Base-by-base conservation (phyloP, 2,113 vertebrate genomes). In the Eolophus roseicapilla region DNA sequence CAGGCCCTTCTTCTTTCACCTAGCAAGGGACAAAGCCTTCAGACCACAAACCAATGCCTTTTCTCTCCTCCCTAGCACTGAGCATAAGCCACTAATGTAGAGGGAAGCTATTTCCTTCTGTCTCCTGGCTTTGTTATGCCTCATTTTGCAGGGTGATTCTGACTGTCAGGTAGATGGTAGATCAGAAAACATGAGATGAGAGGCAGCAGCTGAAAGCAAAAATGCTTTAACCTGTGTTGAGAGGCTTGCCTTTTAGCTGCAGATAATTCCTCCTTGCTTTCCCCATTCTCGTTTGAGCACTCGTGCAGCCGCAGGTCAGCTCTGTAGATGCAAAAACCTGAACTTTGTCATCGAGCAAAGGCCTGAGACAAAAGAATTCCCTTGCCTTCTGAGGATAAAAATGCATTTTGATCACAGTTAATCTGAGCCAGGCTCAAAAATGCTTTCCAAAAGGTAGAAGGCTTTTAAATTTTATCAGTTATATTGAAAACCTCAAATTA, bases 201-300 rank as follows among this genome's bases (percentile, higher is more conserved):
- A 95, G 44, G 74, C 73, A 88, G 77, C 60, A 84, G 52, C 77
- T 95, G 88, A 94, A 96, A 93, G 82, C 73, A 93, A 79, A 82
- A 83, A 65, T 82, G 52, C 65, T 86, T 84, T 84, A 86, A 76
- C 88, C n/a, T 79, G 74, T 35, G 13, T 43, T 41, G n/a, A 33
- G 83, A 90, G 64, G 41, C 57, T 95, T 91, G 81, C 35, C 80
- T 88, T 92, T 78, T 65, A 79, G 77, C 82, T 75, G 83, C 70
- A 68, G 52, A 79, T 95, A 93, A 88, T 82, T 82, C 77, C 64
- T 91, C 43, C 88, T 76, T 53, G 57, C 69, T 92, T 86, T 90
- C 55, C 73, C 79, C 11, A 0, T 75, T 75, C 55, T 93, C 69
- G 17, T 86, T 83, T 70, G 50, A 93, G 60, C 31, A 27, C 15